phyloP scores from a whole-genome alignment of 2,797 vertebrate genomes.

The Rhincodon typus region DNA sequence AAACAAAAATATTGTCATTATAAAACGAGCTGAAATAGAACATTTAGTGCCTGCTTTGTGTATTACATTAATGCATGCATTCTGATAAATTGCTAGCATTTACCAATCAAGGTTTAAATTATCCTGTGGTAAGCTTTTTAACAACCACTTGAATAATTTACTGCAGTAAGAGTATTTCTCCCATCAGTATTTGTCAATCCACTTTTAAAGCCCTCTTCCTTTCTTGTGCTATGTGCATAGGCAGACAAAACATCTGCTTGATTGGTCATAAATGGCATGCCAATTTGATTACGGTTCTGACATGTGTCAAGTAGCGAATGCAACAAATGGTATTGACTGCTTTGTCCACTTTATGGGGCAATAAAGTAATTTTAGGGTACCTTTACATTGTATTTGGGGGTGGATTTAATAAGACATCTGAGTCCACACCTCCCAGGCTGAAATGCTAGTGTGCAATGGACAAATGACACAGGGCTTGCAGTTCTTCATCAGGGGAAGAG shows the following conservation, averaged over 20 bases:
- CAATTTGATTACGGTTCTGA: not conserved
- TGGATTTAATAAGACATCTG: not conserved
- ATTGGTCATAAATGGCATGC: not conserved
- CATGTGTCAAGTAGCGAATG: not conserved
- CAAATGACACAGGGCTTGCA: too few species aligned
- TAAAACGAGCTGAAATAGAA: not conserved
- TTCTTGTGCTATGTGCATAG: not conserved
- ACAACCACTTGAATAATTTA: not conserved
- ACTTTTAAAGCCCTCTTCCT: not conserved
- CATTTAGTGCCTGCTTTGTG: not conserved
- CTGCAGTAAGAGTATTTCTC: not conserved
- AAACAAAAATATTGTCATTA: not conserved
- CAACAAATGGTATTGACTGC: not conserved
- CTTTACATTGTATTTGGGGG: not conserved
- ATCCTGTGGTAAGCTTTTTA: constrained; percentile 8
- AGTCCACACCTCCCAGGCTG: not conserved
- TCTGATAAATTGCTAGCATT: not conserved
- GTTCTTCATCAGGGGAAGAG: not conserved
- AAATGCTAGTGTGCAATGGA: not conserved
- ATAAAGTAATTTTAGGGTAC: not conserved
- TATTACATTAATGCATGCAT: constrained; percentile 27
- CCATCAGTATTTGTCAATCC: not conserved
- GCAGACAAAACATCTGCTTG: not conserved
- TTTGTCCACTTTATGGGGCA: not conserved
- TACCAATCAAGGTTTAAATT: not conserved